Evolutionary conservation across 1,140 invertebrate species (phyloP).

Genomic region (Doryteuthis pealeii): DNA sequence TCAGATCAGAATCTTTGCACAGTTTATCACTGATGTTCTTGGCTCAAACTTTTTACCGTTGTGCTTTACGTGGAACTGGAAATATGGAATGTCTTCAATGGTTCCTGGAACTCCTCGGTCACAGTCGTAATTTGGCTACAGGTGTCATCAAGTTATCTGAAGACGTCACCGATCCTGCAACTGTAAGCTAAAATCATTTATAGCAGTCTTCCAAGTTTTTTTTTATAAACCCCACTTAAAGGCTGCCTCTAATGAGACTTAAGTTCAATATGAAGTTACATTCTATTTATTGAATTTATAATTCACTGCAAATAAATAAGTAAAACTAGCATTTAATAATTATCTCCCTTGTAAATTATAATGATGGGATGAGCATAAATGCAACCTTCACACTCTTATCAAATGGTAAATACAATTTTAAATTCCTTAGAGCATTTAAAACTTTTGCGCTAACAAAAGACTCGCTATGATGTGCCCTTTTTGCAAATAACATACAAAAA

Average conservation of each 20-base stretch:
- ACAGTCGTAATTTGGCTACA: conserved; percentile 42
- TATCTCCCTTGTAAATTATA: no score
- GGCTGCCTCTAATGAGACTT: not conserved
- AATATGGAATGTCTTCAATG: conserved; percentile 37
- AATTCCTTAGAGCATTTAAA: no score
- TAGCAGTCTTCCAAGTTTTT: not conserved
- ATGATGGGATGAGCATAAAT: no score
- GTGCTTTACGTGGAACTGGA: conserved; percentile 23
- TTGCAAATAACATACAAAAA: no score
- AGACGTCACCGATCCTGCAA: conserved; percentile 19
- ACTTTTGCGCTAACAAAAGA: no score
- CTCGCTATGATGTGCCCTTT: no score
- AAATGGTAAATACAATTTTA: no score
- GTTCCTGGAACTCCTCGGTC: conserved; percentile 49
- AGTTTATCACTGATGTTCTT: conserved; percentile 24
- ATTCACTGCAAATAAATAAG: no score
- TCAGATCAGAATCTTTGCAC: conserved; percentile 7
- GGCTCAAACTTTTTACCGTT: conserved; percentile 34
- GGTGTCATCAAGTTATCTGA: conserved; percentile 33
- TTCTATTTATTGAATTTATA: not conserved
- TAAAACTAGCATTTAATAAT: no score
- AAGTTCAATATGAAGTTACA: not conserved
- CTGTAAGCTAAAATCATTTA: no score
- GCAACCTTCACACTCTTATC: no score
- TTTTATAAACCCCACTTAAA: no score